Percentiles rank a stretch among this genome's conserved stretches.
These are phyloP conservation scores for Porites rus DNA, from an alignment of 92 coral and sea anemone species.

Conservation along the genomic window DNA sequence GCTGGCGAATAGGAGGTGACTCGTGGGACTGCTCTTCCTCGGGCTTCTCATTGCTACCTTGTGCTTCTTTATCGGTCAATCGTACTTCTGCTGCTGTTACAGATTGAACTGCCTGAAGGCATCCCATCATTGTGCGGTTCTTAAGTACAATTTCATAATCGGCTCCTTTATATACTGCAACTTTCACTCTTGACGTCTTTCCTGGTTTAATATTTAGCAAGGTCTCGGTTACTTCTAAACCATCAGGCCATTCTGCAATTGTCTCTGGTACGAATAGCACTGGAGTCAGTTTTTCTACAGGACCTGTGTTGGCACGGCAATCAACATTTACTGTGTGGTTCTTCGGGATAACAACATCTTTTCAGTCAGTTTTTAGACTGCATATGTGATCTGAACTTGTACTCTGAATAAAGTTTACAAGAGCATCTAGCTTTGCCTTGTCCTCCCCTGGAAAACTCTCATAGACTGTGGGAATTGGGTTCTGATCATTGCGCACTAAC, in stretches of 20 bases:
- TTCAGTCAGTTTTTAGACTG: conserved; percentile 27
- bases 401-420: conserved; percentile 42
- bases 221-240: conserved; percentile 55
- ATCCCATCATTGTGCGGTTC: no score
- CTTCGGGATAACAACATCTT: conserved; percentile 50
- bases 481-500: conserved; percentile 1
- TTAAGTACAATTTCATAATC: background rate
- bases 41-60: no score
- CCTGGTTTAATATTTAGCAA: conserved; percentile 54
- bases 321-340: conserved; percentile 36
- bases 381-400: conserved; percentile 20
- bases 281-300: conserved; percentile 29
- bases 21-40: no score
- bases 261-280: conserved; percentile 47
- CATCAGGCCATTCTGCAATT: conserved; percentile 48
- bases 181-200: conserved; percentile 35
- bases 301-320: conserved; percentile 50
- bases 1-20: no score
- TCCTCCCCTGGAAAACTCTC: conserved; percentile 15
- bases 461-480: conserved; percentile 24
- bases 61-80: no score
- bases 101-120: conserved; percentile 40
- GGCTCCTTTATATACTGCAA: conserved; percentile 34
- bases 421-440: conserved; percentile 27
- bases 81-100: background rate